Evolutionary conservation across 2,797 vertebrate species (phyloP).

Genomic region (Sebastes steindachneri): DNA sequence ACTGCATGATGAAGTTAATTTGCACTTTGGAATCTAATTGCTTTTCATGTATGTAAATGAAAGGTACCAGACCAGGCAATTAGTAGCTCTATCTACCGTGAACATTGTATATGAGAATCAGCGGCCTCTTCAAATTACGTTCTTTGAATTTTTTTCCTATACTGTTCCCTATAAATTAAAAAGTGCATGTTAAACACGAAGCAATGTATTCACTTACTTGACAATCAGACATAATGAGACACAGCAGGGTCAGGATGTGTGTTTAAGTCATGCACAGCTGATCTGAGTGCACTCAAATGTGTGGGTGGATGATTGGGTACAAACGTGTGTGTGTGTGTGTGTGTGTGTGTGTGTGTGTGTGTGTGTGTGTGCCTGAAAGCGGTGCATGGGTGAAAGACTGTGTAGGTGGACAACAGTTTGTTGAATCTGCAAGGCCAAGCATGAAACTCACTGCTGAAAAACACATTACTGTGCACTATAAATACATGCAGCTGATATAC

Average conservation of each 20-base stretch:
- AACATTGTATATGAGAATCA: neutral
- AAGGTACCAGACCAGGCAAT: neutral
- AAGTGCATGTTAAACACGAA: neutral
- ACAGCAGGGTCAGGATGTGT: neutral
- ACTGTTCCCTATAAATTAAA: neutral
- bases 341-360: neutral
- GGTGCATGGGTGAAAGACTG: neutral
- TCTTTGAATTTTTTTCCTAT: neutral
- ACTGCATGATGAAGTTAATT: neutral
- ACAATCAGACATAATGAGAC: neutral
- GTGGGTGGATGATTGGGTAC: conserved; percentile 18
- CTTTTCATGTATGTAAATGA: neutral
- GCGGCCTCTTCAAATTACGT: neutral
- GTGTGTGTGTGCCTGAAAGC: neutral
- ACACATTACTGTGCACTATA: neutral
- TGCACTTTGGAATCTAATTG: neutral
- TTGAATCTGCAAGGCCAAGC: conserved; percentile 10
- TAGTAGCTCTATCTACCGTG: neutral
- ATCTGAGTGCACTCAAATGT: neutral
- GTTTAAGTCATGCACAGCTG: neutral
- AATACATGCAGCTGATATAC: neutral
- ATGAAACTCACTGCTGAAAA: neutral
- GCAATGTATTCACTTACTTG: neutral
- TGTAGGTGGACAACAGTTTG: conserved; percentile 30
- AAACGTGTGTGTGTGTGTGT: neutral